phyloP scores from a whole-genome alignment of 2,113 vertebrate genomes.

The Sula dactylatra region DNA sequence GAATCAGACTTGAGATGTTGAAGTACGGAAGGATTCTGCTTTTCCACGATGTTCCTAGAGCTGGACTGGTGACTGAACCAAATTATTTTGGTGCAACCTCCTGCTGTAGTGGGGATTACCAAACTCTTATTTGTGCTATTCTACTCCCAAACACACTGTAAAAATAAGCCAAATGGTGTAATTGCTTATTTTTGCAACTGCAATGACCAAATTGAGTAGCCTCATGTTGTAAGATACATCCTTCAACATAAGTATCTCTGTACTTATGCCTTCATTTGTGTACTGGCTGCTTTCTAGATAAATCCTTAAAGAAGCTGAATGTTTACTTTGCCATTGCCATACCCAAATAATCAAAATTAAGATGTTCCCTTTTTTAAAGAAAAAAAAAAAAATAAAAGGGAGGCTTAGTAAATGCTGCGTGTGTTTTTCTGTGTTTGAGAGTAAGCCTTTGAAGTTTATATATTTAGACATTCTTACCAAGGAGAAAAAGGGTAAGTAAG shows the following conservation, averaged over 20 bases:
- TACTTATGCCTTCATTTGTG: rapidly evolving
- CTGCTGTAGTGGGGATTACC: neutral
- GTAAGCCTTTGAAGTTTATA: neutral
- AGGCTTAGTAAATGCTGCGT: neutral
- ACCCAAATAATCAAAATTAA: neutral
- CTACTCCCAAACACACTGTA: neutral
- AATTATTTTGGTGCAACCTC: no score
- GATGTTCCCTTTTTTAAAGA: neutral
- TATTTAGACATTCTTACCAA: neutral
- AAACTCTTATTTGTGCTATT: neutral
- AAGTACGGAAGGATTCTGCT: neutral
- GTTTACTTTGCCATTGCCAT: neutral
- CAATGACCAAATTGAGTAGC: no score
- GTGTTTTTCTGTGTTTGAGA: neutral
- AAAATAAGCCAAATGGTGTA: neutral
- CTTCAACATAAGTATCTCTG: rapidly evolving
- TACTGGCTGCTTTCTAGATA: neutral
- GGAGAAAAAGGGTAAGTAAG: neutral
- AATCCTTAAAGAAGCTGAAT: neutral
- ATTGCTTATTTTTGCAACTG: neutral
- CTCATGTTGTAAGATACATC: neutral
- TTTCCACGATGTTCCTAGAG: rapidly evolving
- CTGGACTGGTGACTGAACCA: neutral
- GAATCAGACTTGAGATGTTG: rapidly evolving
- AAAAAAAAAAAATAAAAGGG: no score